A percentile compares a stretch with the other conserved stretches of the same genome.
Conservation (phyloP, 2,888 invertebrate species). For the Dryococelus australis region DNA sequence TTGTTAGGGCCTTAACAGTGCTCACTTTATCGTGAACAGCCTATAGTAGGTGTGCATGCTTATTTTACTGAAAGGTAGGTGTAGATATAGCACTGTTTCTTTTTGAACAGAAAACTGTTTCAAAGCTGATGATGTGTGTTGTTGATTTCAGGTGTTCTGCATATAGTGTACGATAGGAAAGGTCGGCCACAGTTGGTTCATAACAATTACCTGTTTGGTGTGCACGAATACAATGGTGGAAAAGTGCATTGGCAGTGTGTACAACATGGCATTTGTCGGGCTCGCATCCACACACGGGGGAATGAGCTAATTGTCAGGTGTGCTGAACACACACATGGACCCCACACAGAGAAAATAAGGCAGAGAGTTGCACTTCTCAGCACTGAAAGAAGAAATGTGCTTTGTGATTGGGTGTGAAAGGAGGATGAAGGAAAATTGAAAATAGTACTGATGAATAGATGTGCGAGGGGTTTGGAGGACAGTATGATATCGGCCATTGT, state of each 20-base stretch:
- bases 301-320: neutral
- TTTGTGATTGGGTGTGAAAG: too few species aligned
- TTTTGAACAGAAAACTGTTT: neutral
- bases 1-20: too few species aligned
- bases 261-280: neutral
- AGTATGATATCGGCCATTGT: too few species aligned
- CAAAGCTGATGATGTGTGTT: neutral
- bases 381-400: too few species aligned
- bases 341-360: neutral
- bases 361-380: too few species aligned
- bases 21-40: too few species aligned
- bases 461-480: too few species aligned
- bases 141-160: neutral
- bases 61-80: too few species aligned
- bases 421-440: too few species aligned
- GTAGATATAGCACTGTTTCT: neutral
- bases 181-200: neutral
- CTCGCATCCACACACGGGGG: neutral
- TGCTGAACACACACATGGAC: neutral
- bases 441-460: too few species aligned
- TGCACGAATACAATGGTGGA: neutral
- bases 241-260: neutral
- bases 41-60: too few species aligned
- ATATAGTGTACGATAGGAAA: neutral
- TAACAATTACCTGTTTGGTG: neutral